Percentiles rank a stretch among this genome's conserved stretches.
Conservation (phyloP, 2,888 invertebrate species). For the Caenorhabditis sp. region DNA sequence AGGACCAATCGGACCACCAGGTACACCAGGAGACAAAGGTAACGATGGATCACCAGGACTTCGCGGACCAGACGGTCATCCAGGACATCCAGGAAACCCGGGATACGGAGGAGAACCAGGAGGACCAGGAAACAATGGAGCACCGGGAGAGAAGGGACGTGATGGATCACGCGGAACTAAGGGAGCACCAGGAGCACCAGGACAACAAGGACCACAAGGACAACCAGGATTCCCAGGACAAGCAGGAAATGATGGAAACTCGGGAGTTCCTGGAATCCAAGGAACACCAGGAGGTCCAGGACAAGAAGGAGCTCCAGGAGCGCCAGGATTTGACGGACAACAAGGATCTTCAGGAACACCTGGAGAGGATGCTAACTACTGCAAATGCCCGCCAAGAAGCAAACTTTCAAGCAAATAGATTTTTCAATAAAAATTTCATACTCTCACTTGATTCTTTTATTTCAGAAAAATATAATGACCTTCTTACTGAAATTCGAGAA, state of each 20-base stretch:
- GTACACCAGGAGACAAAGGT: constrained; percentile 48
- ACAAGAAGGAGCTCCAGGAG: constrained; percentile 38
- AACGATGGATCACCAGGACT: constrained; percentile 41
- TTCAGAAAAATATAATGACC: no score
- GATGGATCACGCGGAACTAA: constrained; percentile 46
- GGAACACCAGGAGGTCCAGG: constrained; percentile 49
- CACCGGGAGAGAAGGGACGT: constrained; percentile 51
- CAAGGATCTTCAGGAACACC: constrained; percentile 50
- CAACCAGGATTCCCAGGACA: constrained; percentile 52
- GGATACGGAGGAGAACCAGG: constrained; percentile 54
- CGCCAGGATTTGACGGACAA: constrained; percentile 45
- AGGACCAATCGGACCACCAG: constrained; percentile 54
- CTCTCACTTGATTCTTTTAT: no score
- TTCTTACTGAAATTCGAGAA: no score
- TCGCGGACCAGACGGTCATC: constrained; percentile 53
- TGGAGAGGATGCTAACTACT: constrained; percentile 59
- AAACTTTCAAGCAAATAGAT: constrained; percentile 23
- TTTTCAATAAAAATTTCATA: background rate
- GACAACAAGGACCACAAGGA: constrained; percentile 50
- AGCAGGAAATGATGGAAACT: constrained; percentile 55
- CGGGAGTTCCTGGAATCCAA: constrained; percentile 35
- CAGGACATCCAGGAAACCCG: constrained; percentile 50
- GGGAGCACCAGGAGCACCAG: constrained; percentile 50
- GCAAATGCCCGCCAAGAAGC: constrained; percentile 49
- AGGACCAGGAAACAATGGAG: constrained; percentile 49